These are phyloP conservation scores for Chrysogorgia sp. DNA, from an alignment of 92 coral and sea anemone species.

Conservation along the genomic window DNA sequence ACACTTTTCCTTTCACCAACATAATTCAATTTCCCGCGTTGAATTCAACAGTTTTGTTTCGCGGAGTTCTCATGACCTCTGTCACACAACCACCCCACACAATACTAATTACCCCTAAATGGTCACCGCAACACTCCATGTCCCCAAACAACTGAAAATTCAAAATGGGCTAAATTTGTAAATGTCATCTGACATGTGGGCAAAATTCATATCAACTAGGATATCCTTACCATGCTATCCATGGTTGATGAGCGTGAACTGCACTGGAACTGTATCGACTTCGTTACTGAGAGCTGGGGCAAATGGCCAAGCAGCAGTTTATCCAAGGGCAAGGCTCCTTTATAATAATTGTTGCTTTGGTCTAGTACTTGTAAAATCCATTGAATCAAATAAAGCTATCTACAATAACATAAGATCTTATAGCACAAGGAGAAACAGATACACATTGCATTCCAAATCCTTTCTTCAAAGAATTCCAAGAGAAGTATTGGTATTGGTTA, in stretches of 20 bases:
- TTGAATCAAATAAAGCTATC: neutral
- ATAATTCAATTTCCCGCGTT: slow-evolving; percentile 71
- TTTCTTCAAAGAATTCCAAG: slow-evolving; percentile 5
- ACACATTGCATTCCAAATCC: neutral
- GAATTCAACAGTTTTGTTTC: no score
- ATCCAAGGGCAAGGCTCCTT: neutral
- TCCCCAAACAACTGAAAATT: neutral
- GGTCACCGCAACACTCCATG: no score
- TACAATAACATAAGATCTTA: neutral
- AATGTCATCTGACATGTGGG: neutral
- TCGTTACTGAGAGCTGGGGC: neutral
- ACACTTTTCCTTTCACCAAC: neutral
- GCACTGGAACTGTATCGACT: neutral
- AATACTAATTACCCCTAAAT: no score
- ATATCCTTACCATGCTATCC: neutral
- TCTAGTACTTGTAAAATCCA: neutral
- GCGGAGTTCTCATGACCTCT: no score
- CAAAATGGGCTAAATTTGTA: neutral
- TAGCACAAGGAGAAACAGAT: neutral
- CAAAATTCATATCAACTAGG: neutral
- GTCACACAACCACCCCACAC: no score
- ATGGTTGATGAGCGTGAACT: no score
- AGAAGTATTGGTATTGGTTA: neutral
- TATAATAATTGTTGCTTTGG: neutral
- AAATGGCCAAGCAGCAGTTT: neutral